Evolutionary conservation across 35 echinoderm and acorn worm species (phyloP).

Genomic region (Nesometra sesokonis): DNA sequence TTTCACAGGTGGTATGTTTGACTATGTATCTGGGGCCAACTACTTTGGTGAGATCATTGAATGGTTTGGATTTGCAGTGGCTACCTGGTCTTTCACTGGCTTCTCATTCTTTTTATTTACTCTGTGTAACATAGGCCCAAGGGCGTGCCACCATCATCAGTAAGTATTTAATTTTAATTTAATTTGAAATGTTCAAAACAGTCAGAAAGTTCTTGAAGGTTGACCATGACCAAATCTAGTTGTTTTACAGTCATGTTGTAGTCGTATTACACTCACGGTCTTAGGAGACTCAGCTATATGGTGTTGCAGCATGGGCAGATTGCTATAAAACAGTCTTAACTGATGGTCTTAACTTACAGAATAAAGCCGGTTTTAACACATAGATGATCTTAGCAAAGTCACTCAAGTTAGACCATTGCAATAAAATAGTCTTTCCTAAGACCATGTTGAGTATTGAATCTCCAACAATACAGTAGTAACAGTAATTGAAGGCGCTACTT

Average conservation of each 20-base stretch:
- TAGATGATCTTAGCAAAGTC: too few species aligned
- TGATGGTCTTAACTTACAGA: too few species aligned
- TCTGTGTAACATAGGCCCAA: slow-evolving; percentile 50
- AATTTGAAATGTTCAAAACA: neutral
- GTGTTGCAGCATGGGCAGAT: too few species aligned
- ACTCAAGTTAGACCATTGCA: too few species aligned
- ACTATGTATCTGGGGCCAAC: slow-evolving; percentile 88
- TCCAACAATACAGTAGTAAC: neutral
- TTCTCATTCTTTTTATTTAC: slow-evolving; percentile 61
- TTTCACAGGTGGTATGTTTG: slow-evolving; percentile 70
- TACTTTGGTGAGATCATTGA: slow-evolving; percentile 84
- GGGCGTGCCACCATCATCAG: slow-evolving; percentile 77
- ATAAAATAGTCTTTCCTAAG: too few species aligned
- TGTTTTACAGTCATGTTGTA: neutral
- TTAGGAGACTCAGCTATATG: too few species aligned
- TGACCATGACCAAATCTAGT: neutral
- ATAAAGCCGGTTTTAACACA: too few species aligned
- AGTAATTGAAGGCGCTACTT: too few species aligned
- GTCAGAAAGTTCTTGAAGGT: neutral
- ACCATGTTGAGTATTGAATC: too few species aligned
- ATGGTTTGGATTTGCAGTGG: slow-evolving; percentile 74
- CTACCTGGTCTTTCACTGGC: slow-evolving; percentile 50
- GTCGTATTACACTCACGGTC: too few species aligned
- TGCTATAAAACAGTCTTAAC: too few species aligned
- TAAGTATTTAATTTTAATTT: slow-evolving; percentile 12